These are phyloP conservation scores for Crotalus tigris DNA, from an alignment of 2,113 vertebrate species.

Conservation along the genomic window DNA sequence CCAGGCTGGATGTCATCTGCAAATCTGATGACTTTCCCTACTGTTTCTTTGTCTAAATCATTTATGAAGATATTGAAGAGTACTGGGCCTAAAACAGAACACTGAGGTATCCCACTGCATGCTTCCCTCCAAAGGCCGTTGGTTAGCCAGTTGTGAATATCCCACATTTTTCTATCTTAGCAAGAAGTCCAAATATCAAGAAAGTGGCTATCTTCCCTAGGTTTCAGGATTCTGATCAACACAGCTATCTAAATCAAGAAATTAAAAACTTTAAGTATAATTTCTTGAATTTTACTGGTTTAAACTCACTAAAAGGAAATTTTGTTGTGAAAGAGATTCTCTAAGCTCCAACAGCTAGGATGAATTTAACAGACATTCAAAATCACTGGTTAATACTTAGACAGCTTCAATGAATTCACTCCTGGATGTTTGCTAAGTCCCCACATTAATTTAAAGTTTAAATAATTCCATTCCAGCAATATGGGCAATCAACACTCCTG, in stretches of 20 bases:
- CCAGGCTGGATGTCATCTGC: neutral
- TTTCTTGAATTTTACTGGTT: neutral
- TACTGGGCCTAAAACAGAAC: neutral
- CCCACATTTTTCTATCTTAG: neutral
- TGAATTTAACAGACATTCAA: neutral
- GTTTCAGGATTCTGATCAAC: neutral
- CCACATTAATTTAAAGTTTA: neutral
- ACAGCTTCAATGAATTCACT: neutral
- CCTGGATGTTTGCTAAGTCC: neutral
- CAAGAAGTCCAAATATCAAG: neutral
- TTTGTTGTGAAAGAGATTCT: neutral
- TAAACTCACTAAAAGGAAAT: neutral
- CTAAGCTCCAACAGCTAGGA: neutral
- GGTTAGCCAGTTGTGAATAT: neutral
- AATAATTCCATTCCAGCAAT: neutral
- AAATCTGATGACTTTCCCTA: neutral
- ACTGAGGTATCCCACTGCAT: neutral
- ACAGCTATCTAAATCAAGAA: neutral
- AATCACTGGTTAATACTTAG: neutral
- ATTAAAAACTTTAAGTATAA: neutral
- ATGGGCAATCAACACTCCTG: neutral
- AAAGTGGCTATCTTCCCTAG: neutral
- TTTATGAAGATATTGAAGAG: neutral
- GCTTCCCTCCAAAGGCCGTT: neutral
- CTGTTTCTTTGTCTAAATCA: neutral